Percentiles rank a stretch among this genome's conserved stretches.
Conservation (phyloP, 2,113 vertebrate species). For the Dendrocopos noguchii region DNA sequence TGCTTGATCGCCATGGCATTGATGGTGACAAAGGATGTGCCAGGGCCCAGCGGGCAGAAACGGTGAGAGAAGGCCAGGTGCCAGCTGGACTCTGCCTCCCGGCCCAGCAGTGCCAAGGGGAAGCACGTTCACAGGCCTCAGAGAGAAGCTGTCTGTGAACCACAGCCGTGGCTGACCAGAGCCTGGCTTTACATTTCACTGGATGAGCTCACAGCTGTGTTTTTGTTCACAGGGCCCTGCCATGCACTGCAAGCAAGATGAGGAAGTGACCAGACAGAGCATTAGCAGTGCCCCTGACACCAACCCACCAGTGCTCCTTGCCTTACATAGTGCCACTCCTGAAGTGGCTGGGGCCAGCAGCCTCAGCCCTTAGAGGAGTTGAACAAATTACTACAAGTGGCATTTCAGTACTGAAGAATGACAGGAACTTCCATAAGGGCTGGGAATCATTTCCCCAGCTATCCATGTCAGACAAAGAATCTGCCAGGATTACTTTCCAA, state of each 20-base stretch:
- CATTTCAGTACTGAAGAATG: background rate
- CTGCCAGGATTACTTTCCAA: background rate
- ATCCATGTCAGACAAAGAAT: background rate
- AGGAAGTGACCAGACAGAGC: background rate
- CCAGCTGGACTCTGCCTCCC: background rate
- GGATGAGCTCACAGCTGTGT: rapidly evolving
- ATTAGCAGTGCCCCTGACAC: background rate
- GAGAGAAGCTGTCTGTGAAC: background rate
- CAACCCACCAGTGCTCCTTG: background rate
- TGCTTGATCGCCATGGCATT: too few relatives aligned
- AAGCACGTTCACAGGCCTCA: rapidly evolving
- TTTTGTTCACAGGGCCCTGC: background rate
- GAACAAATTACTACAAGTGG: background rate
- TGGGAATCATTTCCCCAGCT: background rate
- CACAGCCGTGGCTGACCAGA: rapidly evolving
- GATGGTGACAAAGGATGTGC: background rate
- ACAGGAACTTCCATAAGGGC: background rate
- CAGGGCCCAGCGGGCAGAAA: background rate
- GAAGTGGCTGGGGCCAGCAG: background rate
- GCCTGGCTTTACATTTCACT: background rate
- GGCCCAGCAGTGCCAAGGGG: rapidly evolving
- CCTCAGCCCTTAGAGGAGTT: background rate
- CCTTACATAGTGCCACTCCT: background rate
- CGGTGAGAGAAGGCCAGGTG: rapidly evolving
- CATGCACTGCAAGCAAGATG: background rate